These are phyloP conservation scores for Protonibea diacanthus DNA, from an alignment of 2,797 vertebrate species.

Conservation along the genomic window DNA sequence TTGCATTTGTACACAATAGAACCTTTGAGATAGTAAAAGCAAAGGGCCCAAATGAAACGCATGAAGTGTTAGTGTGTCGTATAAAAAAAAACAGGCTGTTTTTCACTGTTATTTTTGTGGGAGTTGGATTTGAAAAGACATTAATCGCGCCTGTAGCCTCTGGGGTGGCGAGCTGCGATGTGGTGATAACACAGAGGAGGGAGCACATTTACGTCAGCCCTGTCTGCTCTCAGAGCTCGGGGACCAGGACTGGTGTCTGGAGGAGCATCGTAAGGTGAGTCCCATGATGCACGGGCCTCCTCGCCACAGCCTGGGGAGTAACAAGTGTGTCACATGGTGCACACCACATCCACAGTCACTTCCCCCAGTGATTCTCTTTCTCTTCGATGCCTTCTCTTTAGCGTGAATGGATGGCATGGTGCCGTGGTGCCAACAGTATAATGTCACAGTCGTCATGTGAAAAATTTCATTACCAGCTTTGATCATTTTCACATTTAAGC, in stretches of 20 bases:
- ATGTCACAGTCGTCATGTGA: slow-evolving; percentile 33
- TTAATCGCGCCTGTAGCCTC: slow-evolving; percentile 65
- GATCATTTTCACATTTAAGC: slow-evolving; percentile 21
- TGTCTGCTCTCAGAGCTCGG: slow-evolving; percentile 73
- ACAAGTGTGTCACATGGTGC: slow-evolving; percentile 58
- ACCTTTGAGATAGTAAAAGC: slow-evolving; percentile 40
- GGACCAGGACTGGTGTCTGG: slow-evolving; percentile 70
- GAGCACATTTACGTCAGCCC: slow-evolving; percentile 84
- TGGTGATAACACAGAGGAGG: slow-evolving; percentile 69
- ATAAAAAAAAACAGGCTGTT: slow-evolving; percentile 43
- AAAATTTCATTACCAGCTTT: slow-evolving; percentile 25
- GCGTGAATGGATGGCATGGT: slow-evolving; percentile 26
- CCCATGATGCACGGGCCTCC: slow-evolving; percentile 69
- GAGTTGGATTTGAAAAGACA: slow-evolving; percentile 53
- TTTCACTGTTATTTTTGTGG: slow-evolving; percentile 60
- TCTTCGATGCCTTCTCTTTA: slow-evolving; percentile 19
- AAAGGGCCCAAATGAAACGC: slow-evolving; percentile 17
- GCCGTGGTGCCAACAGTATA: slow-evolving; percentile 16
- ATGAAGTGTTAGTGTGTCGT: slow-evolving; percentile 16
- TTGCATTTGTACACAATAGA: slow-evolving; percentile 48
- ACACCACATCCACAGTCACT: slow-evolving; percentile 44
- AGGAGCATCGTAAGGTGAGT: slow-evolving; percentile 59
- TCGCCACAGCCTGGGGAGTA: slow-evolving; percentile 62
- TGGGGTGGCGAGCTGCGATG: slow-evolving; percentile 60
- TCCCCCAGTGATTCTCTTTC: slow-evolving; percentile 28